Percentiles rank a stretch among this genome's conserved stretches.
Evolutionary conservation across 2,113 vertebrate genomes (phyloP).

Genomic region (Scytalopus superciliaris): DNA sequence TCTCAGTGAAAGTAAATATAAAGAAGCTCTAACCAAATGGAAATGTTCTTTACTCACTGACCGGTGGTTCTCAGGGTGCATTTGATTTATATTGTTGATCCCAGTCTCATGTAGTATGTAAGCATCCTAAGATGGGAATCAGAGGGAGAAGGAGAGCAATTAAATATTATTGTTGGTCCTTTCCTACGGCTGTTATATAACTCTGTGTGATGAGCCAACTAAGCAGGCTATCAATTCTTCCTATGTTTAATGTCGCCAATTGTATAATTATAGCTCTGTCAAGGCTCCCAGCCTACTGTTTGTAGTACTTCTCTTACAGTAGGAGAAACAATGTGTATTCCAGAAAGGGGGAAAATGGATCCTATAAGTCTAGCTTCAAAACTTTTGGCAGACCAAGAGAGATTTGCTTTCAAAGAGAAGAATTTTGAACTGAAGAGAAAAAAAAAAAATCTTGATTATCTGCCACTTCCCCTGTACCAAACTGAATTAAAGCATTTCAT

Average conservation of each 20-base stretch:
- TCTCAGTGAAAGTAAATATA: not conserved
- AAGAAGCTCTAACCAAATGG: not conserved
- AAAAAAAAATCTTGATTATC: not conserved
- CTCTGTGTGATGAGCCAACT: slow-evolving; percentile 6
- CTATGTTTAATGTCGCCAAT: not conserved
- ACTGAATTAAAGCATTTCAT: not conserved
- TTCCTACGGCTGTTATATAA: slow-evolving; percentile 5
- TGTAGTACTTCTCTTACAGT: slow-evolving; percentile 23
- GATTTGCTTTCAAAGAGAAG: slow-evolving; percentile 22
- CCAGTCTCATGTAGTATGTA: not conserved
- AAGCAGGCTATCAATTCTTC: slow-evolving; percentile 48
- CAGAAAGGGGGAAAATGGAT: not conserved
- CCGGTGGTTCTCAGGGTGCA: not conserved
- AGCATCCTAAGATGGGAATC: slow-evolving; percentile 31
- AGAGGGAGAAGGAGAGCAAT: slow-evolving; percentile 9
- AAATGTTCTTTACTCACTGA: not conserved
- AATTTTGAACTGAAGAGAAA: not conserved
- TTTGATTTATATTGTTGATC: slow-evolving; percentile 47
- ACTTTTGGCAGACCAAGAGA: not conserved
- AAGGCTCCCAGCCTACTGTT: slow-evolving; percentile 49
- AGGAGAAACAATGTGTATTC: slow-evolving; percentile 21
- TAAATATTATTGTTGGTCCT: slow-evolving; percentile 55
- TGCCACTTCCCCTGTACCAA: not conserved
- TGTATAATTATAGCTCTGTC: slow-evolving; percentile 49
- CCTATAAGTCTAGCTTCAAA: slow-evolving; percentile 25